Conservation (phyloP, 2,888 invertebrate species). For the Chymomyza fuscimana region DNA sequence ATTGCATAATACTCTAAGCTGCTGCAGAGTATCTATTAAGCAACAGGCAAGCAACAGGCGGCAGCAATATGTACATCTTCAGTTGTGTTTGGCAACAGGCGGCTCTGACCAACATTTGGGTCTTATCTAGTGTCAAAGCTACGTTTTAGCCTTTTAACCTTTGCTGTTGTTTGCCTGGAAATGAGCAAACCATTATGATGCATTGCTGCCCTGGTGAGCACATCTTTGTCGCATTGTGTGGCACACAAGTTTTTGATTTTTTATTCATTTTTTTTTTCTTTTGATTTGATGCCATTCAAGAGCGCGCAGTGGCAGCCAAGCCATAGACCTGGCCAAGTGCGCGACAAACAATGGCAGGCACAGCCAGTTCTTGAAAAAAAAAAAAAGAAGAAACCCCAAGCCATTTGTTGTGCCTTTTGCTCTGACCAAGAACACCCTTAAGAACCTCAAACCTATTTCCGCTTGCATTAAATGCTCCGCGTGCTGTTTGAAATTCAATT, state of each 20-base stretch:
- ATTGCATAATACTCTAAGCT: background rate
- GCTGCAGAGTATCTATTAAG: background rate
- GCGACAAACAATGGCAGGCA: background rate
- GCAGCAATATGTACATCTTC: background rate
- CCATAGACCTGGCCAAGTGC: background rate
- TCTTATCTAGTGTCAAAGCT: slow-evolving; percentile 1
- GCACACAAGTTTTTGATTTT: background rate
- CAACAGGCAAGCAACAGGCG: slow-evolving; percentile 26
- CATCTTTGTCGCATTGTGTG: background rate
- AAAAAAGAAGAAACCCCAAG: slow-evolving; percentile 4
- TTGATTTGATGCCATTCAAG: slow-evolving; percentile 6
- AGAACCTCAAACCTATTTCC: slow-evolving; percentile 23
- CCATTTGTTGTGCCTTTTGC: slow-evolving; percentile 33
- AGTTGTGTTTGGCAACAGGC: slow-evolving; percentile 22
- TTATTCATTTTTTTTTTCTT: slow-evolving; percentile 6
- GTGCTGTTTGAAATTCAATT: slow-evolving; percentile 65
- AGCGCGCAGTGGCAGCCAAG: background rate
- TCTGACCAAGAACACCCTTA: background rate
- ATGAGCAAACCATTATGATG: background rate
- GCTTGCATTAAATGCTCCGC: slow-evolving; percentile 32
- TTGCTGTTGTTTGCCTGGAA: background rate
- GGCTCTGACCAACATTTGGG: slow-evolving; percentile 10
- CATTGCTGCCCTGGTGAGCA: background rate
- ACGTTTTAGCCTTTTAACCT: background rate
- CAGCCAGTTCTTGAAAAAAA: background rate